phyloP scores from a whole-genome alignment of 2,797 vertebrate species.

The Tapirus indicus region DNA sequence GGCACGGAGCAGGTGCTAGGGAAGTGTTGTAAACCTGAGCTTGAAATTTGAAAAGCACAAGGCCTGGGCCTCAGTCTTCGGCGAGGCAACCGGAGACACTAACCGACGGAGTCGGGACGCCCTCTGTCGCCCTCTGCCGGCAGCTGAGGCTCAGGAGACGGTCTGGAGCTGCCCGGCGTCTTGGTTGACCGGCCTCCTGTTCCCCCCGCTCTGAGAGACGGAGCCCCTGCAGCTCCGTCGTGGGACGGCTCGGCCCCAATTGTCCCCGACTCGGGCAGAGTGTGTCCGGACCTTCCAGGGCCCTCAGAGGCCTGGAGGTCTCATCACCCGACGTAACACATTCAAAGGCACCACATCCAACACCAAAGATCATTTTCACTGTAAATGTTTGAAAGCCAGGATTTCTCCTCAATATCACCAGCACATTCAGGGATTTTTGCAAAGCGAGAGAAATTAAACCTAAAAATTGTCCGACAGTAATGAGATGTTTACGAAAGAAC shows the following conservation, averaged over 20 bases:
- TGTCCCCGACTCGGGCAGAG: rapidly evolving
- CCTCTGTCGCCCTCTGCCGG: not conserved
- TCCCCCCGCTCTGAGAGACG: not conserved
- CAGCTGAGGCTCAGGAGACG: not conserved
- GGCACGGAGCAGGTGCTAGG: not conserved
- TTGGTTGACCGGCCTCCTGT: rapidly evolving
- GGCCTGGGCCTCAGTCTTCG: not conserved
- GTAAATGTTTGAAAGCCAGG: not conserved
- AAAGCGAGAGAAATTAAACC: not conserved
- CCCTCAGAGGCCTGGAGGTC: no score
- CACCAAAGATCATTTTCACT: not conserved
- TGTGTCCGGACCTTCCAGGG: not conserved
- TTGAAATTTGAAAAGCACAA: not conserved
- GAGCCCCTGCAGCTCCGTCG: not conserved
- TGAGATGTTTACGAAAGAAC: not conserved
- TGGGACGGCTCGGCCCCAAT: not conserved
- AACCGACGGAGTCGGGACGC: rapidly evolving
- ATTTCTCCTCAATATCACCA: not conserved
- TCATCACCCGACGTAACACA: not conserved
- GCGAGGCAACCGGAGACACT: not conserved
- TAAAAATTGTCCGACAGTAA: not conserved
- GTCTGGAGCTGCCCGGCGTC: not conserved
- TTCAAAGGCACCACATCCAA: not conserved
- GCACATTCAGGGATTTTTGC: not conserved
- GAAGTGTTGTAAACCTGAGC: not conserved